These are phyloP conservation scores for Aleiodes testaceus DNA, from an alignment of 2,888 invertebrate species.

Conservation along the genomic window DNA sequence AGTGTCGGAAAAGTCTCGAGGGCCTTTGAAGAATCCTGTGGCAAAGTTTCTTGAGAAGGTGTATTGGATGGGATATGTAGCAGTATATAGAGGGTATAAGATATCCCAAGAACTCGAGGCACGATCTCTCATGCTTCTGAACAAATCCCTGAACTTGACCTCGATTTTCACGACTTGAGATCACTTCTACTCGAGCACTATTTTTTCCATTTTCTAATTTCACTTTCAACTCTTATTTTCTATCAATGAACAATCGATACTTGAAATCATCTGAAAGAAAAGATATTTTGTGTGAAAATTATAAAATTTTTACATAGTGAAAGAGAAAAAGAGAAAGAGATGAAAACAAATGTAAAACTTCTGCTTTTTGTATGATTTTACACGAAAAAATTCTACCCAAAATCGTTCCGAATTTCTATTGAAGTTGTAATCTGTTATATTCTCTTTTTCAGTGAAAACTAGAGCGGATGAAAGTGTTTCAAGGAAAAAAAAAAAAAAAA, in stretches of 20 bases:
- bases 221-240: background rate
- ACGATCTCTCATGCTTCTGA: constrained; percentile 13
- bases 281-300: background rate
- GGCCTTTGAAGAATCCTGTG: constrained; percentile 16
- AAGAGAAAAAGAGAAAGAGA: too few relatives aligned
- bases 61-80: constrained; percentile 27
- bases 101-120: constrained; percentile 21
- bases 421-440: too few relatives aligned
- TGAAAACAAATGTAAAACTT: too few relatives aligned
- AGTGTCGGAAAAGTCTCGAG: constrained; percentile 24
- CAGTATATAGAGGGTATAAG: constrained; percentile 9
- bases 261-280: background rate
- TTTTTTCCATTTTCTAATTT: background rate
- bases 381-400: too few relatives aligned
- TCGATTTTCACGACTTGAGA: background rate
- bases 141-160: constrained; percentile 33
- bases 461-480: too few relatives aligned
- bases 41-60: constrained; percentile 20
- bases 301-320: too few relatives aligned
- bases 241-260: too few relatives aligned
- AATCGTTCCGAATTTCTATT: too few relatives aligned
- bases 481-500: too few relatives aligned
- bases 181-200: background rate
- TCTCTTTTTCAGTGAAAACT: too few relatives aligned
- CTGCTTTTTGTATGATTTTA: too few relatives aligned